phyloP scores from a whole-genome alignment of 2,797 vertebrate genomes.

The Gambusia yucatana region DNA sequence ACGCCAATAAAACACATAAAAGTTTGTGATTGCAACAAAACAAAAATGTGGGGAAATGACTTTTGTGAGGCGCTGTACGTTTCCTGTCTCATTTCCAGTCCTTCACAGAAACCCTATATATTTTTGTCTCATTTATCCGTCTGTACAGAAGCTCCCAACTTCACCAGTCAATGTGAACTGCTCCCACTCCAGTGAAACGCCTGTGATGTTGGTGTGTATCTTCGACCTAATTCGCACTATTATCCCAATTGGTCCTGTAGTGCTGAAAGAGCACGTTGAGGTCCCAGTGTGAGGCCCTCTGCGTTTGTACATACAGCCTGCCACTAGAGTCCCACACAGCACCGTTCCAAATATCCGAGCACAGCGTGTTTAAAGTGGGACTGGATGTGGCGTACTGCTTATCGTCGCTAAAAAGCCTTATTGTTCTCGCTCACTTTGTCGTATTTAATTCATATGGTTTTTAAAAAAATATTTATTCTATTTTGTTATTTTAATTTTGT shows the following conservation, averaged over 20 bases:
- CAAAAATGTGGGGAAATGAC: background rate
- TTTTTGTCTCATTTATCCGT: slow-evolving; percentile 26
- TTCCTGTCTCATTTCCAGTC: slow-evolving; percentile 17
- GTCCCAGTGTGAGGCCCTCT: slow-evolving; percentile 52
- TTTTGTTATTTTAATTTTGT: slow-evolving; percentile 78
- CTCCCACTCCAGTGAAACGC: background rate
- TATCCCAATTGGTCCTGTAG: slow-evolving; percentile 57
- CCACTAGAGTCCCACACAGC: slow-evolving; percentile 71
- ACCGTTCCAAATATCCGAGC: slow-evolving; percentile 76
- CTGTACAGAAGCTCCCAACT: slow-evolving; percentile 58
- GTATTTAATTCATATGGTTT: slow-evolving; percentile 80
- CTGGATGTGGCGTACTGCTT: slow-evolving; percentile 78
- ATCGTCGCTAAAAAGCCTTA: slow-evolving; percentile 82
- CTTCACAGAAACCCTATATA: slow-evolving; percentile 14
- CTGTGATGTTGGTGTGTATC: slow-evolving; percentile 51
- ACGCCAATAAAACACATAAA: background rate
- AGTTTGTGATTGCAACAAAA: background rate
- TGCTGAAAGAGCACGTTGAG: slow-evolving; percentile 68
- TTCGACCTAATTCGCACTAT: slow-evolving; percentile 60
- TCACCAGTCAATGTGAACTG: slow-evolving; percentile 35
- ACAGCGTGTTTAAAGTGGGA: slow-evolving; percentile 75
- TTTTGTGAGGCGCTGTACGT: slow-evolving; percentile 7
- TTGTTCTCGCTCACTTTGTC: slow-evolving; percentile 80
- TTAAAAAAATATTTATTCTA: slow-evolving; percentile 77
- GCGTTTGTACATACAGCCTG: slow-evolving; percentile 79